Evolutionary conservation across 2,797 vertebrate genomes (phyloP), one percentile per base, ranked within the genome.

Genomic region (Schizothorax lantsangensis): DNA sequence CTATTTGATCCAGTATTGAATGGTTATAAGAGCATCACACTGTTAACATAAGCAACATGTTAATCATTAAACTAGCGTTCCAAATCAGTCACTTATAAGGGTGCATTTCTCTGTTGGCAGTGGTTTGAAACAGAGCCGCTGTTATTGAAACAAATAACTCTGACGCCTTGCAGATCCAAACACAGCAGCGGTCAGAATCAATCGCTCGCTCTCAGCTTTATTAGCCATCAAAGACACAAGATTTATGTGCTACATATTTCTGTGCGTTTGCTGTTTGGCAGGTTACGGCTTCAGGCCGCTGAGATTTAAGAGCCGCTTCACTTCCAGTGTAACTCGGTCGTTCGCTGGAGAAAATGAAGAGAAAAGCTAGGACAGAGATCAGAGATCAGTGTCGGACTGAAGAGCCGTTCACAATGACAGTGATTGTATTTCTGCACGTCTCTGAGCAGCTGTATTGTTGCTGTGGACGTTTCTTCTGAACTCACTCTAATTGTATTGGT

Each of bases 221-320:
- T 80, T 80, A 64, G 57, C 78, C 78, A 33, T 64, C 78, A 80
- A 66, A 80, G 1, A 19, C 78, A 75, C 21, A n/a, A 19, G 19
- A 45, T 79, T 64, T 79, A 43, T 45, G 78, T 10, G 6, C 38
- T 9, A 23, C 23, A 30, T 43, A 23, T 38, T n/a, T n/a, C 1
- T 21, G 49, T 5, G 5, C 40, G 23, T 79, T 57, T 33, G 49
- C 33, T 5, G 21, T 79, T n/a, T 38, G 52, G 23, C 23, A 19
- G 66, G 6, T 69, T 36, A 69, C 36, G 15, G 47, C 47, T 49
- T 49, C 47, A 69, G 33, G 6, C 33, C 2, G 33, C 77, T 0
- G 21, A 62, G 21, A 79, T 79, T 40, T n/a, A n/a, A n/a, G n/a
- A n/a, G n/a, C n/a, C n/a, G n/a, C n/a, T n/a, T n/a, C n/a, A n/a